These are phyloP conservation scores for Drosophila kurseongensis DNA, from an alignment of 1,140 invertebrate genomes.

Conservation along the genomic window DNA sequence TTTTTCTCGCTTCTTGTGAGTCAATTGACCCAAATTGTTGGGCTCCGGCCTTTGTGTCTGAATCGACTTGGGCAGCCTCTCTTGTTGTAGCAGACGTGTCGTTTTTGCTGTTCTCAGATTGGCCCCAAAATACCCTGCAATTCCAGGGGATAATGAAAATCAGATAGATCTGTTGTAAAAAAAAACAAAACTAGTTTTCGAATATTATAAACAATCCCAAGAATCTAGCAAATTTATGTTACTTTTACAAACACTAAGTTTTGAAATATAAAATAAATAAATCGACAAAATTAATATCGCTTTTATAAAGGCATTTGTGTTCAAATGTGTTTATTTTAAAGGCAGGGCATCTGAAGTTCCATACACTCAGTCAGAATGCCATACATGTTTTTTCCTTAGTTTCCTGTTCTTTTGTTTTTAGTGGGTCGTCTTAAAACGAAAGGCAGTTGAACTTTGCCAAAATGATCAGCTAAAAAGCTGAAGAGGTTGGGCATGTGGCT, in stretches of 20 bases:
- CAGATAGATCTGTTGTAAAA: not conserved
- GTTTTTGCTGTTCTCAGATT: slow-evolving; percentile 46
- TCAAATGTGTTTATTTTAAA: not conserved
- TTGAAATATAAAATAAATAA: no score
- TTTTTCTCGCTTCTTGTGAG: slow-evolving; percentile 55
- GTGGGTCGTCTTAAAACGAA: slow-evolving; percentile 53
- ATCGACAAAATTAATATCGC: no score
- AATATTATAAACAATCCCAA: no score
- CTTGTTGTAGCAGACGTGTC: slow-evolving; percentile 48
- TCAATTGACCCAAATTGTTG: slow-evolving; percentile 60
- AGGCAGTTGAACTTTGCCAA: slow-evolving; percentile 55
- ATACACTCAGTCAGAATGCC: not conserved
- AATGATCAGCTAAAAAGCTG: slow-evolving; percentile 29
- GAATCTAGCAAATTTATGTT: no score
- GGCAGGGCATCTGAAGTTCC: slow-evolving; percentile 1
- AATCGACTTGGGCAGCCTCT: slow-evolving; percentile 43
- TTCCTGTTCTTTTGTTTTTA: slow-evolving; percentile 50
- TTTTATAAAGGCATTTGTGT: no score
- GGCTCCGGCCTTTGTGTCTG: slow-evolving; percentile 50
- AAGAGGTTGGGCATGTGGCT: slow-evolving; percentile 21
- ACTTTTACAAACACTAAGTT: no score
- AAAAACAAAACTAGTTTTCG: not conserved
- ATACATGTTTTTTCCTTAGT: slow-evolving; percentile 27
- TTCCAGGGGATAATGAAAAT: not conserved
- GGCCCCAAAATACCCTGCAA: slow-evolving; percentile 35